Base-by-base conservation (phyloP, 1,140 invertebrate genomes). In the Eupristina koningsbergeri region DNA sequence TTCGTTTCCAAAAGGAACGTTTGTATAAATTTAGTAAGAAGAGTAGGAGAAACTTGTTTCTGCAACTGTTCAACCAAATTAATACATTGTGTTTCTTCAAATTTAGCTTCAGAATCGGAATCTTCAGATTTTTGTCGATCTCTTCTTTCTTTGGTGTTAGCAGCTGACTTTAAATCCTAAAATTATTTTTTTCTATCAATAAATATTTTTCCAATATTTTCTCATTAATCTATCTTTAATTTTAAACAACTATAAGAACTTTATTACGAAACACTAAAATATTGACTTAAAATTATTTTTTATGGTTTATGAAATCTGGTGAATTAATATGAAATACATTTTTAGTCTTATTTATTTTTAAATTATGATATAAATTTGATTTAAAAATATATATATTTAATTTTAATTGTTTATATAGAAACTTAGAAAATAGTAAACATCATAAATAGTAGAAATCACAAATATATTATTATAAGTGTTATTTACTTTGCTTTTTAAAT, bases 1-100 rank as follows among this genome's bases (percentile, higher is more conserved):
- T 99, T 99, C 0, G 98, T 98, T 92, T 99, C 98, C 67, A 99
- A 92, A 22, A 99, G 93, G 92, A 99, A 99, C 1, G 96, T 96
- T 85, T 96, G 95, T 26, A 99, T 95, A 88, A 99, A 99, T 88
- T 96, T 94, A 5, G 94, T 94, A 17, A 98, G 90, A 15, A 96
- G 89, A 29, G 94, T 93, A 81, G 94, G 93, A 36, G 95, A 94
- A 34, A 97, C 94, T 89, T 95, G 94, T 84, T 94, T 94, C 86
- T 96, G 96, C 73, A 97, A 94, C 87, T 96, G 95, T 83, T 95
- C 93, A 0, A 96, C 95, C 47, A 97, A 91, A 67, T 93, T 93
- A 17, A 94, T 91, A 88, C 95, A 96, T 85, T 96, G 94, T 0
- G 94, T 93, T 86, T 96, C 95, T 90, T 97, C 96, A 63, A 95